phyloP scores from a whole-genome alignment of 1,140 invertebrate genomes.

The Plutomurus gul region DNA sequence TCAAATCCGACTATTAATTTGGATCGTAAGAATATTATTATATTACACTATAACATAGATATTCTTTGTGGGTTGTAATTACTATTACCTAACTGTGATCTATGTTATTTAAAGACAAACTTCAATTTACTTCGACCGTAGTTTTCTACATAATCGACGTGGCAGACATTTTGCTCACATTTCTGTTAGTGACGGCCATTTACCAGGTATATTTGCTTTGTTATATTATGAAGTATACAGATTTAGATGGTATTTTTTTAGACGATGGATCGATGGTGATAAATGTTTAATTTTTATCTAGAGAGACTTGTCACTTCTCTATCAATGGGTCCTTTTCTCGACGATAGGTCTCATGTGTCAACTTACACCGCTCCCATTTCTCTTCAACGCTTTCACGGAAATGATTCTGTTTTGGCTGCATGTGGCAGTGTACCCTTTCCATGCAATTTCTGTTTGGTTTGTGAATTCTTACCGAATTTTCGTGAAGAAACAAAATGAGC shows the following conservation, averaged over 20 bases:
- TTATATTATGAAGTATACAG: too few species aligned
- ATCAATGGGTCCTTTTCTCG: not conserved
- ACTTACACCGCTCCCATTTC: not conserved
- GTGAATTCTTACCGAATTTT: not conserved
- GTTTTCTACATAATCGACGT: not conserved
- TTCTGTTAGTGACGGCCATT: not conserved
- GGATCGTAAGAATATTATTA: not conserved
- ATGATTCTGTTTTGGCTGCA: not conserved
- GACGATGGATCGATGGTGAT: too few species aligned
- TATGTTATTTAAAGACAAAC: not conserved
- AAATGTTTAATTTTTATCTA: too few species aligned
- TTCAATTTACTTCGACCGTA: not conserved
- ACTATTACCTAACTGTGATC: not conserved
- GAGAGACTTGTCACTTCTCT: not conserved
- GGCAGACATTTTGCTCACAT: not conserved
- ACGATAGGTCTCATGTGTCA: not conserved
- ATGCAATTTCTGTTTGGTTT: not conserved
- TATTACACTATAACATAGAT: too few species aligned
- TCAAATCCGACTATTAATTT: not conserved
- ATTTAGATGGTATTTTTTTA: too few species aligned
- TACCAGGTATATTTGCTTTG: too few species aligned
- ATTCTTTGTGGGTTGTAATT: not conserved
- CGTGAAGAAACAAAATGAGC: not conserved
- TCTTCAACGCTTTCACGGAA: not conserved
- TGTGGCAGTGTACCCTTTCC: not conserved